Percentiles rank a stretch among this genome's conserved stretches.
These are phyloP conservation scores for Coboldia fuscipes DNA, from an alignment of 1,140 invertebrate species.

Conservation along the genomic window DNA sequence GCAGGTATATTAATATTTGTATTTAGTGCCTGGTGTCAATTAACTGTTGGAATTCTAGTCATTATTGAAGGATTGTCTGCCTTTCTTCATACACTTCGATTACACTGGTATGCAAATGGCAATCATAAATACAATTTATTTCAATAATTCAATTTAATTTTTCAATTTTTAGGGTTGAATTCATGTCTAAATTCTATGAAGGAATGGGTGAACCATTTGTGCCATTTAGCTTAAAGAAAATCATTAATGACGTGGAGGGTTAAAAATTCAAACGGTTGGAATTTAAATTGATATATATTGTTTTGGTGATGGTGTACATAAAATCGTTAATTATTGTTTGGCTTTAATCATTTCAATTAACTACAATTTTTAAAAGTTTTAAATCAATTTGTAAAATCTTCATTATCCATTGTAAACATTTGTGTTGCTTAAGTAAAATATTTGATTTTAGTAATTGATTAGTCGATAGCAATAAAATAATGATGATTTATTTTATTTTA, in stretches of 20 bases:
- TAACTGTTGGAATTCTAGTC: conserved; percentile 64
- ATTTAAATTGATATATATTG: too few relatives aligned
- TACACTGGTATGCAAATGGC: conserved; percentile 43
- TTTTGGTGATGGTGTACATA: too few relatives aligned
- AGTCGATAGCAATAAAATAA: too few relatives aligned
- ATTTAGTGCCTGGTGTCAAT: conserved; percentile 52
- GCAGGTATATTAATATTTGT: conserved; percentile 33
- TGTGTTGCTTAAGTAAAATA: too few relatives aligned
- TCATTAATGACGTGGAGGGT: conserved; percentile 33
- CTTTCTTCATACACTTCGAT: conserved; percentile 62
- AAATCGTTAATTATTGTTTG: too few relatives aligned
- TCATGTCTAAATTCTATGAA: conserved; percentile 77
- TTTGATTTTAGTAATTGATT: too few relatives aligned
- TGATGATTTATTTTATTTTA: too few relatives aligned
- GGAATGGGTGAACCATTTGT: conserved; percentile 57
- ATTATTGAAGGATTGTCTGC: conserved; percentile 81
- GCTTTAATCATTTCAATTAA: too few relatives aligned
- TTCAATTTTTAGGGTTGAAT: conserved; percentile 56
- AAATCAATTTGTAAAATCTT: too few relatives aligned
- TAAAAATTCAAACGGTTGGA: too few relatives aligned
- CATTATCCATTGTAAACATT: too few relatives aligned
- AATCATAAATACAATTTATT: not conserved
- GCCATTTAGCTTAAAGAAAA: conserved; percentile 61
- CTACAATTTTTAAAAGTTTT: too few relatives aligned
- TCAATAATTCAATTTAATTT: conserved; percentile 2